phyloP scores from a whole-genome alignment of 2,797 vertebrate species.

The Gymnothorax javanicus region DNA sequence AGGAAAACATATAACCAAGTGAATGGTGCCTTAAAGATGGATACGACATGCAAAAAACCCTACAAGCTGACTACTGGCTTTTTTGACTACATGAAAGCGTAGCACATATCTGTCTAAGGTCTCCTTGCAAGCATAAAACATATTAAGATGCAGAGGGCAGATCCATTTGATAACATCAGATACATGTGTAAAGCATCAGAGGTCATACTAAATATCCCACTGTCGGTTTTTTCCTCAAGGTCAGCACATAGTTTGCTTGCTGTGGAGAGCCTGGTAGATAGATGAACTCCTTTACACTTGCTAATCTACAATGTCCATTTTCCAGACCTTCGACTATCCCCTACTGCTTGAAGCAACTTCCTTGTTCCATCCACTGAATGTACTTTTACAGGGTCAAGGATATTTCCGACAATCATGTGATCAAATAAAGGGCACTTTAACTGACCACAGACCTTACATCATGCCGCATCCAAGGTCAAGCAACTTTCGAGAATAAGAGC shows the following conservation, averaged over 20 bases:
- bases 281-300: not conserved
- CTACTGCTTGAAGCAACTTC: not conserved
- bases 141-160: not conserved
- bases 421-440: not conserved
- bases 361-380: not conserved
- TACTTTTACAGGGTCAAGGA: not conserved
- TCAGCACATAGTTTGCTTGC: not conserved
- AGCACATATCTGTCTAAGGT: not conserved
- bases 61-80: not conserved
- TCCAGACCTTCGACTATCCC: not conserved
- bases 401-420: not conserved
- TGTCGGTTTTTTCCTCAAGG: not conserved
- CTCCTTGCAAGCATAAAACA: not conserved
- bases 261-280: not conserved
- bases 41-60: not conserved
- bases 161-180: not conserved
- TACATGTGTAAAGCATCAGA: not conserved
- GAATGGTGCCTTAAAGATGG: not conserved
- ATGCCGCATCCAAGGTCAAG: conserved; percentile 27
- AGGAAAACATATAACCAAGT: not conserved
- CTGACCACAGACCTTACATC: not conserved
- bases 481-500: not conserved
- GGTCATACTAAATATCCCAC: not conserved
- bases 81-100: not conserved
- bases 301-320: not conserved